These are phyloP conservation scores for Drosophila meridiana DNA, from an alignment of 2,888 invertebrate species.

Conservation along the genomic window DNA sequence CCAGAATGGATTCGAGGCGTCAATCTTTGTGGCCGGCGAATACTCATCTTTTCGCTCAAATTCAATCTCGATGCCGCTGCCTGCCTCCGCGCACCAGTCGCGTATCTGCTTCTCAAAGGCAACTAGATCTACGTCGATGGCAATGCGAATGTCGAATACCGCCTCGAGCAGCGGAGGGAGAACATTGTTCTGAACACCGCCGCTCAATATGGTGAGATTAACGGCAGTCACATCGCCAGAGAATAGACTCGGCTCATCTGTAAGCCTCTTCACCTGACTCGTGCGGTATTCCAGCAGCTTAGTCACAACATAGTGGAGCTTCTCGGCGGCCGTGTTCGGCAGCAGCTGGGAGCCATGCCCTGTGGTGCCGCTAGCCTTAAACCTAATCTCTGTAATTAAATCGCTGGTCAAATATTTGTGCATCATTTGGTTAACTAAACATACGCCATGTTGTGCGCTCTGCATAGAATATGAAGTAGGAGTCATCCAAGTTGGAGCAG, in stretches of 20 bases:
- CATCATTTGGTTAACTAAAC: constrained; percentile 66
- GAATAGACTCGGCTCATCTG: constrained; percentile 57
- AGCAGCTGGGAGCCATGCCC: constrained; percentile 95
- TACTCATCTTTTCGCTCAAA: constrained; percentile 88
- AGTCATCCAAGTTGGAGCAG: constrained; percentile 89
- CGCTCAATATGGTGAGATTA: constrained; percentile 93
- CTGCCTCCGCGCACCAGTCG: constrained; percentile 89
- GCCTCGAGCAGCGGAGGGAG: constrained; percentile 92
- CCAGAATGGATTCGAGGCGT: constrained; percentile 89
- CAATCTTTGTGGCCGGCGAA: constrained; percentile 87
- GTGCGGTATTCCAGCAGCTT: constrained; percentile 88
- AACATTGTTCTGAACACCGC: constrained; percentile 96
- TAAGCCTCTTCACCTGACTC: constrained; percentile 88
- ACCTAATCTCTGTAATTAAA: constrained; percentile 90
- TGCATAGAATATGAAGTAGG: constrained; percentile 87
- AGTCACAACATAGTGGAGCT: constrained; percentile 90
- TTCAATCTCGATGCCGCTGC: constrained; percentile 88
- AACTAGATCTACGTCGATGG: constrained; percentile 86
- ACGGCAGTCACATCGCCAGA: constrained; percentile 94
- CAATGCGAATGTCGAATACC: constrained; percentile 89
- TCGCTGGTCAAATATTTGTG: neutral
- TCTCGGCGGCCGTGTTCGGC: constrained; percentile 93
- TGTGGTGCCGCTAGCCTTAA: constrained; percentile 91
- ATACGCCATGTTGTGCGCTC: constrained; percentile 90
- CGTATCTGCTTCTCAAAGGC: constrained; percentile 87